Evolutionary conservation across 2,888 invertebrate species (phyloP).

Genomic region (Malacosoma neustria): DNA sequence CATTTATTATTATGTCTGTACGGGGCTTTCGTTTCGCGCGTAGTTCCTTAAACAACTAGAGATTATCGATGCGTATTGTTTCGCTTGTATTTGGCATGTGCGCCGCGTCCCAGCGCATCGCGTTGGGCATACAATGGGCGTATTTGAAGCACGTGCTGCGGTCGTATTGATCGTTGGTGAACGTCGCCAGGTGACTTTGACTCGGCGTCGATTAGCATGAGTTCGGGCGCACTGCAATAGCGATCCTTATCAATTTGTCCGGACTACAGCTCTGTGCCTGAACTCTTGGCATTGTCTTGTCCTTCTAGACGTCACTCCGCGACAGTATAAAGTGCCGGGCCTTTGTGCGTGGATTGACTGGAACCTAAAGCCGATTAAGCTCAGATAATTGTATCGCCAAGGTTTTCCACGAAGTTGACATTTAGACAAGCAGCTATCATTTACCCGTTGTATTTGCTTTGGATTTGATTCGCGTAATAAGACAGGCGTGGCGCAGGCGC

Average conservation of each 20-base stretch:
- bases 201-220: slow-evolving; percentile 55
- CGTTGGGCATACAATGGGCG: slow-evolving; percentile 63
- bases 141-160: slow-evolving; percentile 64
- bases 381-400: slow-evolving; percentile 54
- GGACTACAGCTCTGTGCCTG: slow-evolving; percentile 31
- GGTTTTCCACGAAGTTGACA: slow-evolving; percentile 57
- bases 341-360: slow-evolving; percentile 51
- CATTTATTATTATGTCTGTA: slow-evolving; percentile 45
- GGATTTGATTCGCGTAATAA: slow-evolving; percentile 62
- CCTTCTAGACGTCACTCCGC: slow-evolving; percentile 40
- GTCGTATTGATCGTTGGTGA: slow-evolving; percentile 47
- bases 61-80: slow-evolving; percentile 66
- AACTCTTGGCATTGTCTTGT: slow-evolving; percentile 55
- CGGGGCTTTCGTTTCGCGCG: slow-evolving; percentile 46
- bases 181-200: slow-evolving; percentile 50
- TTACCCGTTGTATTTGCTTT: slow-evolving; percentile 30
- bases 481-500: slow-evolving; percentile 54
- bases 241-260: slow-evolving; percentile 65
- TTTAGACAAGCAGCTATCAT: slow-evolving; percentile 47
- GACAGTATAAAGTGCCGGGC: slow-evolving; percentile 33
- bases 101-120: slow-evolving; percentile 47
- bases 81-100: slow-evolving; percentile 57
- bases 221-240: slow-evolving; percentile 29
- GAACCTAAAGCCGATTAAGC: slow-evolving; percentile 42
- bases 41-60: slow-evolving; percentile 44